These are phyloP conservation scores for Hydrolagus colliei DNA, from an alignment of 2,797 vertebrate genomes.

Conservation along the genomic window DNA sequence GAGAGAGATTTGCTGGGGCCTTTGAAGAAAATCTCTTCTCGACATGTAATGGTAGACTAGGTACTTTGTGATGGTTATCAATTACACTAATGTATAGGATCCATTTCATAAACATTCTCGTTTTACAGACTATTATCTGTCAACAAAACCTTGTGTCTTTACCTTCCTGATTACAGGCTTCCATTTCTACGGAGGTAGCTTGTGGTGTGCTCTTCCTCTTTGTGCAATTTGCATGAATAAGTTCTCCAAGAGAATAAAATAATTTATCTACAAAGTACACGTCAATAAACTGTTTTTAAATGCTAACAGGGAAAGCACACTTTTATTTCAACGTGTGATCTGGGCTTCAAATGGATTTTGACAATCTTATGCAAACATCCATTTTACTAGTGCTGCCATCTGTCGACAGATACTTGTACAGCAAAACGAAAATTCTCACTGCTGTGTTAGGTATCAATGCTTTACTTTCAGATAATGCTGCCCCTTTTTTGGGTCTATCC, in stretches of 20 bases:
- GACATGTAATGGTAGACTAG: conserved; percentile 12
- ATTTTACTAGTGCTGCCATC: conserved; percentile 26
- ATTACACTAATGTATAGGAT: conserved; percentile 24
- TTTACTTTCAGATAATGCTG: neutral
- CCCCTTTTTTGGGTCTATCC: neutral
- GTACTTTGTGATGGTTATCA: conserved; percentile 16
- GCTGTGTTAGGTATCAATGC: neutral
- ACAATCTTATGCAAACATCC: neutral
- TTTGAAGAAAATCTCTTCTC: conserved; percentile 12
- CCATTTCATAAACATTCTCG: conserved; percentile 13
- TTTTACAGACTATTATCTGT: conserved; percentile 27
- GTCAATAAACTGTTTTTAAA: conserved; percentile 32
- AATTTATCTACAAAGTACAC: conserved; percentile 29
- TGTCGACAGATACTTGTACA: neutral
- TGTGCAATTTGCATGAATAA: conserved; percentile 94
- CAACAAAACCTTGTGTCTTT: conserved; percentile 52
- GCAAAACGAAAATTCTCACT: neutral
- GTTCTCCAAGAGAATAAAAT: conserved; percentile 92
- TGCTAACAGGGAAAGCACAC: conserved; percentile 12
- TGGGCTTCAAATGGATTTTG: neutral
- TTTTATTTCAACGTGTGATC: conserved; percentile 19
- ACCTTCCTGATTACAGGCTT: conserved; percentile 60
- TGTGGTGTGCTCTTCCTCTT: conserved; percentile 66
- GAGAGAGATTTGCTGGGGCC: conserved; percentile 9
- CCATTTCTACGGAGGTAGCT: conserved; percentile 57